Base-by-base conservation (phyloP, 2,888 invertebrate species). In the Gortyna flavago region DNA sequence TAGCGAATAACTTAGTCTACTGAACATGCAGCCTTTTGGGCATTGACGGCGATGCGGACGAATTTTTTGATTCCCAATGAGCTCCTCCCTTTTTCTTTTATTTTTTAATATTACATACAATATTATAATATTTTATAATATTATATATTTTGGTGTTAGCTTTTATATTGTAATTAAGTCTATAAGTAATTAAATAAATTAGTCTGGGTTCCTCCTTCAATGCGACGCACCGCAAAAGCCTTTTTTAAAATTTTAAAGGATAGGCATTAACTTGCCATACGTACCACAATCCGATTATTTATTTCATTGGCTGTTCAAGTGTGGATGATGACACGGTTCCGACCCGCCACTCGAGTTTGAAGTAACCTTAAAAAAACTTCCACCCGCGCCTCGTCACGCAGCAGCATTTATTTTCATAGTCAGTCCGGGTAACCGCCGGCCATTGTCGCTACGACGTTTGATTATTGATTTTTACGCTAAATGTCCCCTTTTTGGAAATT, bases 391-490 rank as follows among this genome's bases (percentile, higher is more conserved):
- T 89, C 92, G 95, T 95, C 96, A 95, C 94, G 93, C 94, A 91
- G 91, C 87, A 92, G 90, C 93, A 92, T 94, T 93, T 96, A 95
- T 96, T 96, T 95, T 95, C 95, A 96, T 96, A 96, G 96, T 93
- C 94, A 93, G 91, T 92, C 93, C 94, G 94, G 93, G 93, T 94
- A 95, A 95, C 96, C 95, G 95, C 93, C 91, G 89, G 84, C 94
- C 87, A 93, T 96, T 96, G 96, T 96, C 92, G 87, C 87, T 85
- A 88, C 88, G 91, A 92, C 94, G 92, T 95, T 94, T 94, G 95
- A 96, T 96, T 96, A 96, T 96, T 96, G 96, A 96, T 96, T 96
- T 96, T 96, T 95, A 96, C 96, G 96, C 96, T 93, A 96, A 95
- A 96, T 95, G 94, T 94, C 95, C 91, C 94, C 93, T 95, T 95